A percentile compares a stretch with the other conserved stretches of the same genome.
Conservation (phyloP, 2,797 vertebrate genomes). For the Oophaga sylvatica region DNA sequence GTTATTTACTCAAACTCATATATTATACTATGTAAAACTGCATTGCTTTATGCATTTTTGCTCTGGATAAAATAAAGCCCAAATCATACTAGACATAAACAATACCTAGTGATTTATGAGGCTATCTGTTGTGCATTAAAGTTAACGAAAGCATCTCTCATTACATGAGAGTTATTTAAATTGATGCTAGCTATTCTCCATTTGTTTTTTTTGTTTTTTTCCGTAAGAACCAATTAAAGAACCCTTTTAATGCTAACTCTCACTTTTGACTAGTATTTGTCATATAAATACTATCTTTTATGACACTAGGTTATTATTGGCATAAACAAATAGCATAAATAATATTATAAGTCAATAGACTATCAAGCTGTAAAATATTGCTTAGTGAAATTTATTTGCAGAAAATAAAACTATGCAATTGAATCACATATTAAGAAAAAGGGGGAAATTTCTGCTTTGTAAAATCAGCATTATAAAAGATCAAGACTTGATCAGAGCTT, state of each 20-base stretch:
- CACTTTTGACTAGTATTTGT: conserved; percentile 40
- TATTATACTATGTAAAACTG: conserved; percentile 44
- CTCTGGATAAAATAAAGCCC: conserved; percentile 28
- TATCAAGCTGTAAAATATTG: conserved; percentile 10
- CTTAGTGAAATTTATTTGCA: not conserved
- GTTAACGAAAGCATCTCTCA: conserved; percentile 44
- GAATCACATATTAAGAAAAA: conserved; percentile 9
- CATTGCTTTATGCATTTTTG: conserved; percentile 36
- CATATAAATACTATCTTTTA: conserved; percentile 24
- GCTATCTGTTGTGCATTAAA: conserved; percentile 42
- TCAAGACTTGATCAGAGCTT: conserved; percentile 43
- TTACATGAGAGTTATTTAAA: conserved; percentile 54
- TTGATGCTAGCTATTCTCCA: conserved; percentile 35
- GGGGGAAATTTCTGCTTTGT: conserved; percentile 38
- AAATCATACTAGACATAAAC: conserved; percentile 43
- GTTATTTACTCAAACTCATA: conserved; percentile 27
- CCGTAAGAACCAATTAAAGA: conserved; percentile 46
- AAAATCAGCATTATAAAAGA: conserved; percentile 53
- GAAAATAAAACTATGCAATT: conserved; percentile 6
- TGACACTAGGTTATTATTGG: conserved; percentile 36
- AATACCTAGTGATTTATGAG: conserved; percentile 46
- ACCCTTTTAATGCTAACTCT: conserved; percentile 41
- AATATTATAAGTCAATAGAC: conserved; percentile 46
- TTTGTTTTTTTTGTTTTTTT: not conserved
- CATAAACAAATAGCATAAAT: conserved; percentile 43